Base-by-base conservation (phyloP, 2,888 invertebrate genomes). In the Eristalis intricaria region DNA sequence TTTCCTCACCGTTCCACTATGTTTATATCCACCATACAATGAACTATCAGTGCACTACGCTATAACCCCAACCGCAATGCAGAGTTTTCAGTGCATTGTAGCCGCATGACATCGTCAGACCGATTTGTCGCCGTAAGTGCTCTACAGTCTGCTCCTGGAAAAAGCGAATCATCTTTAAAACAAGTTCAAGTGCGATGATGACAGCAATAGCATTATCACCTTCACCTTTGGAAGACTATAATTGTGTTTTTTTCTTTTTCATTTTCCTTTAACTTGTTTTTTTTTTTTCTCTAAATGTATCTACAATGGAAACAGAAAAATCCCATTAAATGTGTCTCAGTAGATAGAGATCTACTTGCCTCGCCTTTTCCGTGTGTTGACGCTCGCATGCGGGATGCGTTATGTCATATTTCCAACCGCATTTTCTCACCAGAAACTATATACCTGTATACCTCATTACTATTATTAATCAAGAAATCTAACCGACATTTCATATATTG, bases 131-230 rank as follows among this genome's bases (percentile, higher is more conserved):
- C 64, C 32, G 40, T 32, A 73, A 74, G 74, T 74, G 78, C 70
- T 69, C 73, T 69, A 71, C 29, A 26, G 64, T 11, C 32, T 23
- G 50, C 26, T 23, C 70, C n/a, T n/a, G 64, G 26, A 35, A 69
- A 43, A 50, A 32, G 32, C 35, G 23, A 75, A 26, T 75, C 22
- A 32, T 65, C n/a, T 56, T 26, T 15, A 23, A 84, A 86, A 86
- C 87, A 87, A 84, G 84, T 87, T 87, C 87, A 87, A 84, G 87
- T 79, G 58, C n/a, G 60, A 65, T 73, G 81, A 74, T 75, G 78
- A 83, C 77, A 82, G 58, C 69, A 65, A 74, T 65, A 64, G 76
- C 56, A 63, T 85, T 71, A 76, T 77, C 64, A 65, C 73, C 50
- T 65, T 60, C 61, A n/a, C 76, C 58, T 22, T 32, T 22, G 32